Conservation (phyloP, 2,797 vertebrate species). For the Podargus strigoides region DNA sequence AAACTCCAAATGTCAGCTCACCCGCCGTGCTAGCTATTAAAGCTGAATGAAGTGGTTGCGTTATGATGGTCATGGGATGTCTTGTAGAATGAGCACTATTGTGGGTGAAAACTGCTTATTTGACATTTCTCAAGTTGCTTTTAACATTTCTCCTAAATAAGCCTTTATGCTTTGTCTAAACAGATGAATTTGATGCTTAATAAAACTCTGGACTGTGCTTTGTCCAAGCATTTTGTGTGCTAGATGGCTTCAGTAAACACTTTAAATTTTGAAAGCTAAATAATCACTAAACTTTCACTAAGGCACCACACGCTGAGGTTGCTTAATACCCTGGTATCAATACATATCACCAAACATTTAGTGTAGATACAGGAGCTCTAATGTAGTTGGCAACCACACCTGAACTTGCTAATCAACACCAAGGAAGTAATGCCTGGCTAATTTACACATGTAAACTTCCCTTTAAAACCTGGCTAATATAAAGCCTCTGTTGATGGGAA, state of each 20-base stretch:
- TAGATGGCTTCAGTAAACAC: conserved; percentile 8
- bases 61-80: not conserved
- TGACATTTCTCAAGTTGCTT: conserved; percentile 16
- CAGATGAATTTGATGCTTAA: conserved; percentile 5
- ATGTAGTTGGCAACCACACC: conserved; percentile 6
- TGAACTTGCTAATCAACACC: conserved; percentile 32
- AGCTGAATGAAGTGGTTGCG: conserved; percentile 35
- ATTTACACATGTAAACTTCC: conserved; percentile 22
- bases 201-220: not conserved
- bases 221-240: not conserved
- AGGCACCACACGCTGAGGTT: not conserved
- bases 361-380: not conserved
- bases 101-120: conserved; percentile 42
- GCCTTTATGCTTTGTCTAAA: conserved; percentile 20
- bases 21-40: not conserved
- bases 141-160: conserved; percentile 25
- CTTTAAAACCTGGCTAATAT: not conserved
- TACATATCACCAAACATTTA: not conserved
- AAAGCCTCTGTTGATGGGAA: not conserved
- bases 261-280: not conserved
- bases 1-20: conserved; percentile 23
- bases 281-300: conserved; percentile 23
- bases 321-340: not conserved
- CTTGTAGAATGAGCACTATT: not conserved
- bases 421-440: conserved; percentile 4